These are phyloP conservation scores for Agrotis clavis DNA, from an alignment of 2,888 invertebrate species.

Conservation along the genomic window DNA sequence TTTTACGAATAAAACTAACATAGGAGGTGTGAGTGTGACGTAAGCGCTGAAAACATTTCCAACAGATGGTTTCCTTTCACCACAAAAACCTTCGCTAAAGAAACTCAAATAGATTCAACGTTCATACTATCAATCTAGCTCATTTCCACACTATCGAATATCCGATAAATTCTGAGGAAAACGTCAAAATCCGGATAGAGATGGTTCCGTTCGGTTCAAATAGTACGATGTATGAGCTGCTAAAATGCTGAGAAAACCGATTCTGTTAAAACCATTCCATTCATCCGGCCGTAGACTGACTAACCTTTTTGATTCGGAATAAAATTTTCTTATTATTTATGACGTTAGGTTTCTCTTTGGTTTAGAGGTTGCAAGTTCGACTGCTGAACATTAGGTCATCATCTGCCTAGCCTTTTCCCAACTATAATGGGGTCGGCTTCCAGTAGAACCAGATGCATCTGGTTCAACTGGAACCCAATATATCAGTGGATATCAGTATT, in stretches of 20 bases:
- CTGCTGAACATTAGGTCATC: too few species aligned
- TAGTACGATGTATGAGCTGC: constrained; percentile 44
- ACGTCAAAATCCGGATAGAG: constrained; percentile 54
- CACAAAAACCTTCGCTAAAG: neutral
- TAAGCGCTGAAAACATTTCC: constrained; percentile 1
- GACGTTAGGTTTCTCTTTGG: too few species aligned
- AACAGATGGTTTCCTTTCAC: neutral
- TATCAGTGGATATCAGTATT: too few species aligned
- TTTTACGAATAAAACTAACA: neutral
- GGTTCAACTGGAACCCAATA: too few species aligned
- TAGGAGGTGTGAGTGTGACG: neutral
- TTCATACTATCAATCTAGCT: constrained; percentile 47
- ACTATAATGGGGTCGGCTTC: too few species aligned
- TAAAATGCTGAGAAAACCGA: constrained; percentile 40
- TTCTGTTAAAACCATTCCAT: constrained; percentile 22
- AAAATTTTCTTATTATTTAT: too few species aligned
- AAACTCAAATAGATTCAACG: constrained; percentile 33
- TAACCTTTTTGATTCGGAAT: too few species aligned
- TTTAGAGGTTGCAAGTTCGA: too few species aligned
- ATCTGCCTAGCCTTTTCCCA: too few species aligned
- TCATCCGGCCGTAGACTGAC: neutral
- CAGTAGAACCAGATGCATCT: too few species aligned
- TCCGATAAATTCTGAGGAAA: constrained; percentile 50
- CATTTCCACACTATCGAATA: constrained; percentile 53
- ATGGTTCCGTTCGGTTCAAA: constrained; percentile 24